Percentiles rank a stretch among this genome's conserved stretches.
Conservation (phyloP, 2,113 vertebrate genomes). For the Forbesichthys agassizii region DNA sequence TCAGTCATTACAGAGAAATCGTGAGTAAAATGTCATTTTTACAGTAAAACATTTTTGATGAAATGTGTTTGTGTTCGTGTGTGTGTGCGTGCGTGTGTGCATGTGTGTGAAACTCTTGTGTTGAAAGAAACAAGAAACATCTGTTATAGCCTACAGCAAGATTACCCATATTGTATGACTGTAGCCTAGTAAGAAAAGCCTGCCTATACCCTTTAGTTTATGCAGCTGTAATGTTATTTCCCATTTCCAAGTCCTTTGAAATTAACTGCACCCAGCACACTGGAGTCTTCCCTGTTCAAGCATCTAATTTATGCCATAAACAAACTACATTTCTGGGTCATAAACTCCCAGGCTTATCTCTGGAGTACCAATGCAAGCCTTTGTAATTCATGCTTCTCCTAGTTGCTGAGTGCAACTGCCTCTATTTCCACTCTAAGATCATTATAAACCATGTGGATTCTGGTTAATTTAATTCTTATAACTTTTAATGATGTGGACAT, state of each 20-base stretch:
- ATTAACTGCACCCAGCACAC: constrained; percentile 13
- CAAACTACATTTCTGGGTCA: constrained; percentile 67
- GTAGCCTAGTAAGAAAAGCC: background rate
- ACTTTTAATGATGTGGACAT: constrained; percentile 3
- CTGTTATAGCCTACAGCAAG: constrained; percentile 18
- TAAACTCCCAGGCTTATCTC: constrained; percentile 52
- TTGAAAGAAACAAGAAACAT: no score
- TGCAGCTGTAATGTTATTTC: constrained; percentile 47
- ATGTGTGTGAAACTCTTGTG: no score
- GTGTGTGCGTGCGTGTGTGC: no score
- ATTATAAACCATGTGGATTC: constrained; percentile 59
- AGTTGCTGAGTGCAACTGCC: constrained; percentile 25
- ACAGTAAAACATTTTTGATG: no score
- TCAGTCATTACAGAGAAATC: no score
- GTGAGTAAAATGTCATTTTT: no score
- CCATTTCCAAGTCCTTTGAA: constrained; percentile 34
- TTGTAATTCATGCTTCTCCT: constrained; percentile 34
- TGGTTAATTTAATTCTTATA: constrained; percentile 52
- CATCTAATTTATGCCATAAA: constrained; percentile 61
- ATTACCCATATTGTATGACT: constrained; percentile 19
- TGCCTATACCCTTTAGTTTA: constrained; percentile 5
- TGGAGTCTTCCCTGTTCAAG: constrained; percentile 35
- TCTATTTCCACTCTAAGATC: constrained; percentile 40
- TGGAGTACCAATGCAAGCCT: constrained; percentile 40
- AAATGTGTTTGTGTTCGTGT: no score